Evolutionary conservation across 2,888 invertebrate species (phyloP), one percentile per base, ranked within the genome.

Genomic region (Netelia inedita): DNA sequence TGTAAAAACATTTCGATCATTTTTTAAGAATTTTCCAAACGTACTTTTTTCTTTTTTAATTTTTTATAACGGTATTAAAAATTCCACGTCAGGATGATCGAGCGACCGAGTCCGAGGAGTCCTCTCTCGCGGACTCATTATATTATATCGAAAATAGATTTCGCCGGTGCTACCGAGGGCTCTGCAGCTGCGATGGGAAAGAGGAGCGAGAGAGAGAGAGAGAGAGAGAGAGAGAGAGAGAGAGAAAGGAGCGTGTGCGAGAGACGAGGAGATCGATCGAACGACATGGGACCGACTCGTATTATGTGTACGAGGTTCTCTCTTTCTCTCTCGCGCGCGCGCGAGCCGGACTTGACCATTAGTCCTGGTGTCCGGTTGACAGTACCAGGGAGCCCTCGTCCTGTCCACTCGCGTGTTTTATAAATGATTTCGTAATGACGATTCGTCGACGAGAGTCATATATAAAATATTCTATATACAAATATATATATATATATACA

Each of bases 271-370:
- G 79, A 86, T 74, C 87, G 79, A 91, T 91, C 91, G 91, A 91
- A 90, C 90, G 91, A 91, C 89, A 89, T 86, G 86, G 89, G 89
- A 89, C 91, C 90, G 80, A 85, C 83, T 87, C 82, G 85, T 90
- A 91, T 92, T 91, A 91, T 91, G 92, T 91, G 91, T 89, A 90
- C 90, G 91, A 92, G 91, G 91, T 85, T 81, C 65, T 79, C 83
- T 83, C 73, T 61, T 55, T 74, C 57, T 81, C 65, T 79, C 83
- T 83, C 73, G 66, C 61, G 79, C 57, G 46, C 46, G 35, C 69
- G 66, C 61, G 79, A 55, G 57, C 46, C 35, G 80, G 61, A 65
- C 74, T 68, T 46, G 80, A 83, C 83, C 87, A 88, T 90, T 89
- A 88, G 88, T 90, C 87, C 85, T 86, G 82, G 75, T 68, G 80